Percentiles rank a stretch among this genome's conserved stretches.
phyloP scores from a whole-genome alignment of 2,888 invertebrate species.

The Apamea anceps region DNA sequence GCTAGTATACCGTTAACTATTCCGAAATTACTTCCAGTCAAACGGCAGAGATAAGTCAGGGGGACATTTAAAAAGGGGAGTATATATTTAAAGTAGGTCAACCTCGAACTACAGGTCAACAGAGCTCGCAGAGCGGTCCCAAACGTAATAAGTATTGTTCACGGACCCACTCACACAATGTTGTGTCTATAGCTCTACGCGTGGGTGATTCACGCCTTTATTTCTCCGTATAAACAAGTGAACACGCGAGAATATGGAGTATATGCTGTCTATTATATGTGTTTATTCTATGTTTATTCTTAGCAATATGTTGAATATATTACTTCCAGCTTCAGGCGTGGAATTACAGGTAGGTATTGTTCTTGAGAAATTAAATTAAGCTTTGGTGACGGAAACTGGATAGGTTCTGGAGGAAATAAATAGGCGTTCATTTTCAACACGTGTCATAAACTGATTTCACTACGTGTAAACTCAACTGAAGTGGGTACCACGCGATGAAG shows the following conservation, averaged over 20 bases:
- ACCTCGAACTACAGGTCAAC: slow-evolving; percentile 53
- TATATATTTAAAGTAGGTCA: slow-evolving; percentile 57
- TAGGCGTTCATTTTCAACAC: background rate
- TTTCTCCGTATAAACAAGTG: slow-evolving; percentile 30
- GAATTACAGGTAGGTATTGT: slow-evolving; percentile 28
- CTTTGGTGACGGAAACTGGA: slow-evolving; percentile 20
- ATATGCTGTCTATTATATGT: slow-evolving; percentile 20
- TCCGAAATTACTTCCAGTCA: slow-evolving; percentile 39
- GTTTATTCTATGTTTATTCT: too few relatives aligned
- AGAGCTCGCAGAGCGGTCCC: slow-evolving; percentile 41
- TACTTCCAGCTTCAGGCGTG: slow-evolving; percentile 23
- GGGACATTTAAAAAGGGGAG: slow-evolving; percentile 40
- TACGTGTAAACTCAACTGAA: background rate
- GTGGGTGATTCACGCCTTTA: slow-evolving; percentile 9
- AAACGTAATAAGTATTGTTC: slow-evolving; percentile 62
- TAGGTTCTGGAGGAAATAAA: slow-evolving; percentile 15
- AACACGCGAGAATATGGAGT: slow-evolving; percentile 11
- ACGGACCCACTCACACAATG: slow-evolving; percentile 41
- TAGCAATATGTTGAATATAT: slow-evolving; percentile 35
- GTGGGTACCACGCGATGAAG: background rate
- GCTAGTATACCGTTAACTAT: slow-evolving; percentile 13
- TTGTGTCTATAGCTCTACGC: slow-evolving; percentile 1
- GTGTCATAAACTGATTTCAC: background rate
- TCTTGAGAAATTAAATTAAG: slow-evolving; percentile 37
- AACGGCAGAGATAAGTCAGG: slow-evolving; percentile 37